These are phyloP conservation scores for Torymus auratus DNA, from an alignment of 2,888 invertebrate genomes.

Conservation along the genomic window DNA sequence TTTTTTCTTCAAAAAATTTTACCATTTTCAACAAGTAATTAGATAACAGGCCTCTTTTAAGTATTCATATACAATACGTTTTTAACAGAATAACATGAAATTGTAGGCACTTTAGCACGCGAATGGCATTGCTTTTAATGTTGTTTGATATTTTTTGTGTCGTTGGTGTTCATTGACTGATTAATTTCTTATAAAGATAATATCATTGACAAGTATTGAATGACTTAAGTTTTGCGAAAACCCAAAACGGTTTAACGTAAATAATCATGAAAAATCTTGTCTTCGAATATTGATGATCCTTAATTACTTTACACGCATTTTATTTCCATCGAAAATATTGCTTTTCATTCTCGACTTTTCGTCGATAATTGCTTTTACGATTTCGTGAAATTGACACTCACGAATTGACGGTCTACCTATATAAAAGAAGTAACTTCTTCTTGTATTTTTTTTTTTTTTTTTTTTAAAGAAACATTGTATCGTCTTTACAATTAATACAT, in stretches of 20 bases:
- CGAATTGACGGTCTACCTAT: constrained; percentile 30
- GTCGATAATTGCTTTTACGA: constrained; percentile 19
- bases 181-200: background rate
- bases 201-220: constrained; percentile 29
- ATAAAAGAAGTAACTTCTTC: constrained; percentile 15
- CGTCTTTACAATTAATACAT: constrained; percentile 16
- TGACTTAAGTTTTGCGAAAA: constrained; percentile 32
- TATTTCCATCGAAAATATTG: constrained; percentile 21
- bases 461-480: background rate
- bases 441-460: background rate
- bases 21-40: constrained; percentile 3
- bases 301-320: constrained; percentile 11
- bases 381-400: constrained; percentile 27
- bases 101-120: constrained; percentile 69
- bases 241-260: background rate
- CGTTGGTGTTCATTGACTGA: constrained; percentile 19
- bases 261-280: background rate
- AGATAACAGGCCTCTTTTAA: constrained; percentile 13
- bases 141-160: constrained; percentile 17
- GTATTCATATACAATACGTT: constrained; percentile 16
- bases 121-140: constrained; percentile 35
- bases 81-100: constrained; percentile 60
- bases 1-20: background rate
- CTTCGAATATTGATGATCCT: constrained; percentile 13
- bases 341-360: constrained; percentile 20